phyloP scores from a whole-genome alignment of 2,888 invertebrate species.

The Scaptomyza cyrtandrae region DNA sequence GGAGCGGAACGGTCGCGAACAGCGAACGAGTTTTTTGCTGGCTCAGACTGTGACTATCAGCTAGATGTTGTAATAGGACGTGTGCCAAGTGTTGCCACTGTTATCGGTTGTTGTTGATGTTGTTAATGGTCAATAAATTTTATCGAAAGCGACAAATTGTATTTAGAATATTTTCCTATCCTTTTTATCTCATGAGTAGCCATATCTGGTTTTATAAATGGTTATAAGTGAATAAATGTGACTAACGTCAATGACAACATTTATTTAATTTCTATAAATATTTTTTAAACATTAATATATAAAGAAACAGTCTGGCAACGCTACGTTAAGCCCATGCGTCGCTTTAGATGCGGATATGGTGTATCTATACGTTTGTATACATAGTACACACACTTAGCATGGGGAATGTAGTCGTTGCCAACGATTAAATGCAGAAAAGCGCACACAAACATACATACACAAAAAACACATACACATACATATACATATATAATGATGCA shows the following conservation, averaged over 20 bases:
- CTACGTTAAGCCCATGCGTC: conserved; percentile 18
- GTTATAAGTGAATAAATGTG: too few relatives aligned
- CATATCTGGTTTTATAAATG: not conserved
- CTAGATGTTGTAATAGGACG: conserved; percentile 40
- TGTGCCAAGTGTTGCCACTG: conserved; percentile 45
- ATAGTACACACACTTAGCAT: conserved; percentile 33
- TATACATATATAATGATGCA: not conserved
- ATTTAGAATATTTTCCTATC: not conserved
- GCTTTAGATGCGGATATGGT: conserved; percentile 65
- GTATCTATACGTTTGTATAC: conserved; percentile 22
- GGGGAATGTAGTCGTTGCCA: conserved; percentile 47
- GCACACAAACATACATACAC: conserved; percentile 15
- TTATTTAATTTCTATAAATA: too few relatives aligned
- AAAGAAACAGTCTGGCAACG: conserved; percentile 39
- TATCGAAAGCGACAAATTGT: not conserved
- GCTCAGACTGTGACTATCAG: conserved; percentile 18
- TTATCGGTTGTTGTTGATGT: conserved; percentile 6
- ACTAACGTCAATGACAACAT: too few relatives aligned
- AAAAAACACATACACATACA: not conserved
- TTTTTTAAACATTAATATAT: too few relatives aligned
- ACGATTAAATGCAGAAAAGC: conserved; percentile 42
- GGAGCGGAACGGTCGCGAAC: conserved; percentile 57
- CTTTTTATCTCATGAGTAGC: not conserved
- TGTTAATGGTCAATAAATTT: not conserved
- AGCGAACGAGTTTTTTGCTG: conserved; percentile 53